A percentile compares a stretch with the other conserved stretches of the same genome.
Evolutionary conservation across 1,140 invertebrate genomes (phyloP).

Genomic region (Copidosoma floridanum): DNA sequence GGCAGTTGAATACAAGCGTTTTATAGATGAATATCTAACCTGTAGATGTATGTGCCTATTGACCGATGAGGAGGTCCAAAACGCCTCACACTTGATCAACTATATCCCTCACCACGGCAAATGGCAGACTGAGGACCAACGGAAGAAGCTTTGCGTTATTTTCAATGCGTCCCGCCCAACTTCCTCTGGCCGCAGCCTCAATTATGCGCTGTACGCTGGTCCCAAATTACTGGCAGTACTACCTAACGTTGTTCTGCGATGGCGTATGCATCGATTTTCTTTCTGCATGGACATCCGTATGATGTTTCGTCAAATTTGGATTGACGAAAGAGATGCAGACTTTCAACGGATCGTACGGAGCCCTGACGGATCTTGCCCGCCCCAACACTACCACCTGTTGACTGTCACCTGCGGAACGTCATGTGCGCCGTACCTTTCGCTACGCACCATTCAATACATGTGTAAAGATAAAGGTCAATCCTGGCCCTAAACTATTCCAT

Average conservation of each 20-base stretch:
- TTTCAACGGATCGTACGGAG: neutral
- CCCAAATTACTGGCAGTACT: constrained; percentile 14
- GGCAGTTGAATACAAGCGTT: neutral
- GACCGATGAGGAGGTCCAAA: neutral
- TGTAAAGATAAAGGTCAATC: neutral
- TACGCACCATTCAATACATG: neutral
- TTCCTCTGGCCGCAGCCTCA: no score
- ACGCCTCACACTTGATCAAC: constrained; percentile 24
- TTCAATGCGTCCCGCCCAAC: constrained; percentile 20
- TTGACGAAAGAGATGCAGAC: neutral
- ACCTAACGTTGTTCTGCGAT: neutral
- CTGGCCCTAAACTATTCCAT: neutral
- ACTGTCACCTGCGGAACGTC: no score
- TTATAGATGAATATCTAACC: neutral
- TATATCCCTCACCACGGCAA: no score
- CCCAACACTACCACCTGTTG: neutral
- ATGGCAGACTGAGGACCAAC: neutral
- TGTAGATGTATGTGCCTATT: neutral
- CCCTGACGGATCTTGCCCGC: neutral
- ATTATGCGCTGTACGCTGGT: neutral
- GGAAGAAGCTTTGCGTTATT: constrained; percentile 3
- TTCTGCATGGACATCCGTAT: neutral
- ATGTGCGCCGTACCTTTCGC: no score
- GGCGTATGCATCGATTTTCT: neutral
- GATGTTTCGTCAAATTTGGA: no score